phyloP scores from a whole-genome alignment of 2,113 vertebrate species.

The Apodemus sylvaticus region DNA sequence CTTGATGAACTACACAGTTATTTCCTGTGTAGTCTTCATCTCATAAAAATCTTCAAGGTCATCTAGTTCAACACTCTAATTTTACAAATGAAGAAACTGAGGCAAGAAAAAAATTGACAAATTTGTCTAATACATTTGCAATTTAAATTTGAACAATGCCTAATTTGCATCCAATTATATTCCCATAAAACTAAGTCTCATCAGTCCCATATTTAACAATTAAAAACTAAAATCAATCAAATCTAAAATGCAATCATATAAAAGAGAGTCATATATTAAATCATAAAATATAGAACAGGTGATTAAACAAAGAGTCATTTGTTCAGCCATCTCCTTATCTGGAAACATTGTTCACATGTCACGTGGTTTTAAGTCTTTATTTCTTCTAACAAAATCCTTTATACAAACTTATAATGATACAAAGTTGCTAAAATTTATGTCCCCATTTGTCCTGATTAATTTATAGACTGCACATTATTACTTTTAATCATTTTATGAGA shows the following conservation, averaged over 20 bases:
- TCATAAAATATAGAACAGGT: constrained; percentile 83
- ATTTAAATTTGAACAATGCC: constrained; percentile 75
- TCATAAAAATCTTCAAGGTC: constrained; percentile 57
- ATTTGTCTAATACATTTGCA: constrained; percentile 70
- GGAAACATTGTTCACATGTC: constrained; percentile 57
- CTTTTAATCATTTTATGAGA: constrained; percentile 78
- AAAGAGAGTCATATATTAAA: constrained; percentile 80
- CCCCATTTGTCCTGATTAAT: constrained; percentile 74
- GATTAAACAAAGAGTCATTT: constrained; percentile 79
- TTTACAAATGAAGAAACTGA: constrained; percentile 77
- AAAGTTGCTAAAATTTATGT: constrained; percentile 78
- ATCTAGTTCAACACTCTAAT: constrained; percentile 49
- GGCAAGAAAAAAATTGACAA: constrained; percentile 50
- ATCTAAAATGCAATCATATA: constrained; percentile 79
- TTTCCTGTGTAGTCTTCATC: constrained; percentile 58
- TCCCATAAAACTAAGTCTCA: constrained; percentile 80
- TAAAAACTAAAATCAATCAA: constrained; percentile 82
- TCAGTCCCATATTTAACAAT: constrained; percentile 81
- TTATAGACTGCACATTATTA: constrained; percentile 77
- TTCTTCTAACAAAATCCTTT: constrained; percentile 77
- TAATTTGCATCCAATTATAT: constrained; percentile 82
- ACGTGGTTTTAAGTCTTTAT: constrained; percentile 61
- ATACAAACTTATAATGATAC: constrained; percentile 76
- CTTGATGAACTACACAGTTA: constrained; percentile 70
- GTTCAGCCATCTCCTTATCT: constrained; percentile 60